A percentile compares a stretch with the other conserved stretches of the same genome.
phyloP scores from a whole-genome alignment of 1,140 invertebrate genomes.

The Araneus ventricosus region DNA sequence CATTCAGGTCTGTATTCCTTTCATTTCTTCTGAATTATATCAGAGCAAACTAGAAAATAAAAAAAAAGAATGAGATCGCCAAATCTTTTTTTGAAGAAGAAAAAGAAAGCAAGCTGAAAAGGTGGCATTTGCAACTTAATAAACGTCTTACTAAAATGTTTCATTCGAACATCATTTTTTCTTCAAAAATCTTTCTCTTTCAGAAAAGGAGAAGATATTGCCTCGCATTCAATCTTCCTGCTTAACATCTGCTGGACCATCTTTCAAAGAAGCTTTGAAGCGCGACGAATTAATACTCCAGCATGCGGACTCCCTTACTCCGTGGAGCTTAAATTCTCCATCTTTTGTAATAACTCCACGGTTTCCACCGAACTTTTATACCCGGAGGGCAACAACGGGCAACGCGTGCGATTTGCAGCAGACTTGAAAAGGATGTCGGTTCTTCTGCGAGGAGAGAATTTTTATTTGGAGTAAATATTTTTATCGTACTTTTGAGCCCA shows the following conservation, averaged over 20 bases:
- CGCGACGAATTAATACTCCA: slow-evolving; percentile 2
- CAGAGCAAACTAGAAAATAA: not conserved
- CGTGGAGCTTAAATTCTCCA: not conserved
- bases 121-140: not conserved
- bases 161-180: not conserved
- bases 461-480: slow-evolving; percentile 46
- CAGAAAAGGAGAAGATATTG: not conserved
- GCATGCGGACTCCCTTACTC: not conserved
- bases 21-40: not conserved
- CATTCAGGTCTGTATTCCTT: not conserved
- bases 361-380: slow-evolving; percentile 13
- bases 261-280: slow-evolving; percentile 26
- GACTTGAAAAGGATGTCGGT: slow-evolving; percentile 34
- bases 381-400: not conserved
- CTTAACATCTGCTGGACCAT: slow-evolving; percentile 8
- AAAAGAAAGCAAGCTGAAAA: not conserved
- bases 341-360: slow-evolving; percentile 29
- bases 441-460: not conserved
- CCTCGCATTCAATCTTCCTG: not conserved
- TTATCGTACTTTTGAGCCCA: slow-evolving; percentile 7
- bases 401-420: not conserved
- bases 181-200: not conserved
- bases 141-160: not conserved
- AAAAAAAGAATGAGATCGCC: not conserved
- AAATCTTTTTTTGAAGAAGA: not conserved